Base-by-base conservation (phyloP, 2,113 vertebrate species). In the Anas platyrhynchos region DNA sequence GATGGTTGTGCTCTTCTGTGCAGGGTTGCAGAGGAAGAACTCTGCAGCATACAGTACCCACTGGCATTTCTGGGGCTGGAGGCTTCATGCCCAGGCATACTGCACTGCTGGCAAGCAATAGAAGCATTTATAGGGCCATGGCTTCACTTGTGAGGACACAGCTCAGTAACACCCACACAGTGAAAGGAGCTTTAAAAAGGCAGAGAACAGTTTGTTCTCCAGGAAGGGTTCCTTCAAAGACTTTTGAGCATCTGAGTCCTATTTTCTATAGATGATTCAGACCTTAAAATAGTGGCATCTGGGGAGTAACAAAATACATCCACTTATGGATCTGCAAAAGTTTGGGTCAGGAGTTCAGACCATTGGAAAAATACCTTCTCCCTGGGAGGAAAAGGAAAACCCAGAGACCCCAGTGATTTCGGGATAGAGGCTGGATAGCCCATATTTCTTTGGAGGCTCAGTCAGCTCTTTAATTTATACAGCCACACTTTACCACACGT, bases 391-490 rank as follows among this genome's bases (percentile, higher is more conserved):
- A 90, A 86, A 90, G 27, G 38, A 78, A 94, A 93, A 65, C 21
- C 7, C 52, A 90, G 26, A 41, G 29, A 86, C 14, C 7, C 2
- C 18, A 31, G 1, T 16, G 72, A 79, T 77, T 91, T 85, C 32
- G 18, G 23, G 22, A 34, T 2, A 58, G 27, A 93, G 46, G 27
- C 58, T 62, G 23, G 50, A 22, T 69, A 83, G 59, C 36, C 73
- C 3, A 1, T 55, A 63, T 83, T 93, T 86, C 75, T 86, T 83
- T 68, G 38, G 56, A 94, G 86, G 46, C 32, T 88, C 21, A 11
- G 91, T 86, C 65, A 79, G 38, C 23, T 55, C 62, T 93, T 88
- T 71, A 81, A 91, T 88, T 95, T 83, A 38, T 63, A 68, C 34
- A 90, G 65, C 26, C 59, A 85, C 77, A 69, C 87, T 66, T 93